Conservation (phyloP, 2,888 invertebrate genomes). For the Cotesia congregata region DNA sequence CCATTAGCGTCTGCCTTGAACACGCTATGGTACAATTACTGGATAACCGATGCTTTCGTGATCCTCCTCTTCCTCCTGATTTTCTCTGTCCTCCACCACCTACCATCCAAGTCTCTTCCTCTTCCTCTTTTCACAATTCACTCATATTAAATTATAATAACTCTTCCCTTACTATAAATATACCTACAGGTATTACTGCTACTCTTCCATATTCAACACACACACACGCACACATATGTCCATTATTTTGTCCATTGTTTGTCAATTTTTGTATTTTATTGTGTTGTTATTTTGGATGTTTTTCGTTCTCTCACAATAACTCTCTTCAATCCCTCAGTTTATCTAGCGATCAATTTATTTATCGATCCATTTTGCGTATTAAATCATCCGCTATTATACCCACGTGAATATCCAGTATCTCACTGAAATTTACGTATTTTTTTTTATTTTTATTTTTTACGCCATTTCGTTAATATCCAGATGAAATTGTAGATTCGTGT, state of each 20-base stretch:
- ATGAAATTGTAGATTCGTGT: background rate
- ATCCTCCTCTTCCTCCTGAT: constrained; percentile 44
- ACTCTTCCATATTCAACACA: background rate
- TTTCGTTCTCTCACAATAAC: background rate
- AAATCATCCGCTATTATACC: background rate
- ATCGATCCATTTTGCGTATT: background rate
- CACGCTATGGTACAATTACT: constrained; percentile 66
- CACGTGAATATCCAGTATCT: background rate
- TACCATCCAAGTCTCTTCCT: constrained; percentile 17
- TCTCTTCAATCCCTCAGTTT: background rate
- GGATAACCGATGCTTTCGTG: constrained; percentile 57
- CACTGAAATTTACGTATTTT: background rate
- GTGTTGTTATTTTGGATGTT: background rate
- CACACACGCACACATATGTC: background rate
- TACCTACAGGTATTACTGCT: background rate
- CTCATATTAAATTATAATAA: background rate
- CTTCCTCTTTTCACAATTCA: background rate
- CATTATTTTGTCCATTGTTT: background rate
- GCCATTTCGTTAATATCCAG: background rate
- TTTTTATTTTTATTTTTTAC: background rate
- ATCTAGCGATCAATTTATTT: background rate
- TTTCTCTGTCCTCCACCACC: constrained; percentile 9
- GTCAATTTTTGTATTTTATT: background rate
- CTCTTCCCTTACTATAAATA: background rate
- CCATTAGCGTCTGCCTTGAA: constrained; percentile 60